Conservation (phyloP, 2,113 vertebrate species). For the Coracopsis vasa region DNA sequence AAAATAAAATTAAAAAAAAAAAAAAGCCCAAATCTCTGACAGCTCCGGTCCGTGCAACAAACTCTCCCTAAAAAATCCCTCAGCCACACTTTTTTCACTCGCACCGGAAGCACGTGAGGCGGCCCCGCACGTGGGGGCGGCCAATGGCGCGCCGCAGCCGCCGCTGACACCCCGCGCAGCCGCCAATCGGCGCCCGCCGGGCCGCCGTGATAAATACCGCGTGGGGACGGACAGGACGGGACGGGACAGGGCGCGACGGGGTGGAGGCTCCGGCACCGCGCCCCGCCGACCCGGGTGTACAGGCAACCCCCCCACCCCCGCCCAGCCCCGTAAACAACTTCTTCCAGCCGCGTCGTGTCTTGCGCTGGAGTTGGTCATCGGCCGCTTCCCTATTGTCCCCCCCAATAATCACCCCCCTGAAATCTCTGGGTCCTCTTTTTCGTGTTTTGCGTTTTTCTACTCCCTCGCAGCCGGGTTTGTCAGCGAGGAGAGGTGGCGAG, state of each 20-base stretch:
- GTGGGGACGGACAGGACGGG: slow-evolving; percentile 41
- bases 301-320: neutral
- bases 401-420: neutral
- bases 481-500: neutral
- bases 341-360: neutral
- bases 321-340: slow-evolving; percentile 20
- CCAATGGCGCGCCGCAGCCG: slow-evolving; percentile 77
- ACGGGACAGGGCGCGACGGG: neutral
- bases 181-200: slow-evolving; percentile 77
- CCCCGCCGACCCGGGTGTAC: neutral
- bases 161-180: slow-evolving; percentile 72
- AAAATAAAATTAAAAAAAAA: neutral
- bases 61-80: slow-evolving; percentile 85
- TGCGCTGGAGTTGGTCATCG: neutral
- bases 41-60: slow-evolving; percentile 80
- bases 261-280: neutral
- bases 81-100: slow-evolving; percentile 79
- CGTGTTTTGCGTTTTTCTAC: neutral
- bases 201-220: slow-evolving; percentile 73
- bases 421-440: neutral
- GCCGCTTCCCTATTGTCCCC: neutral
- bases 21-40: slow-evolving; percentile 79
- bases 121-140: slow-evolving; percentile 78
- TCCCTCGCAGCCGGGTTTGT: neutral
- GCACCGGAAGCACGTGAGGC: slow-evolving; percentile 91